Conservation (phyloP, 2,113 vertebrate genomes). For the Lepisosteus oculatus region DNA sequence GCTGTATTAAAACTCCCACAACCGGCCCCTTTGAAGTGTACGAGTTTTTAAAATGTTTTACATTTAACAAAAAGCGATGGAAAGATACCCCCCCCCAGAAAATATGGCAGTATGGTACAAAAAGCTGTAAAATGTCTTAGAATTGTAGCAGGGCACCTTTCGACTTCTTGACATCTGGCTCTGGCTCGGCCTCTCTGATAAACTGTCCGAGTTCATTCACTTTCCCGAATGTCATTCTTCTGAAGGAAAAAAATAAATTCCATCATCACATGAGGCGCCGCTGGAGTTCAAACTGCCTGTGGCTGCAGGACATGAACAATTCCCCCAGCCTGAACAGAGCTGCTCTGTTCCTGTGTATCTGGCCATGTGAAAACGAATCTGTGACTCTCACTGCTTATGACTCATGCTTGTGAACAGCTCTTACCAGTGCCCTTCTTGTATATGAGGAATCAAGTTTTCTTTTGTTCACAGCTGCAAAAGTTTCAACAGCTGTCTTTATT, state of each 20-base stretch:
- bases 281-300: not conserved
- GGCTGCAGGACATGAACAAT: not conserved
- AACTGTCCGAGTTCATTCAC: slow-evolving; percentile 97
- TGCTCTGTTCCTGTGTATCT: not conserved
- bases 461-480: no score
- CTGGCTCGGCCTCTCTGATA: slow-evolving; percentile 94
- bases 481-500: no score
- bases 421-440: no score
- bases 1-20: no score
- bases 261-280: slow-evolving; percentile 17
- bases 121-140: no score
- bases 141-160: slow-evolving; percentile 68
- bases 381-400: not conserved
- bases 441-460: no score
- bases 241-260: slow-evolving; percentile 50
- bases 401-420: not conserved
- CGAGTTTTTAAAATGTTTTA: no score
- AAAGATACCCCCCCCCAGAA: no score
- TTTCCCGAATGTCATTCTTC: slow-evolving; percentile 95
- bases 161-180: slow-evolving; percentile 97
- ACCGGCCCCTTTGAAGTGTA: no score
- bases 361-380: not conserved
- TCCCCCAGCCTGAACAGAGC: not conserved
- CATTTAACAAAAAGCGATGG: no score
- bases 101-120: no score